phyloP scores from a whole-genome alignment of 1,140 invertebrate species.

The Zaprionus ornatus region DNA sequence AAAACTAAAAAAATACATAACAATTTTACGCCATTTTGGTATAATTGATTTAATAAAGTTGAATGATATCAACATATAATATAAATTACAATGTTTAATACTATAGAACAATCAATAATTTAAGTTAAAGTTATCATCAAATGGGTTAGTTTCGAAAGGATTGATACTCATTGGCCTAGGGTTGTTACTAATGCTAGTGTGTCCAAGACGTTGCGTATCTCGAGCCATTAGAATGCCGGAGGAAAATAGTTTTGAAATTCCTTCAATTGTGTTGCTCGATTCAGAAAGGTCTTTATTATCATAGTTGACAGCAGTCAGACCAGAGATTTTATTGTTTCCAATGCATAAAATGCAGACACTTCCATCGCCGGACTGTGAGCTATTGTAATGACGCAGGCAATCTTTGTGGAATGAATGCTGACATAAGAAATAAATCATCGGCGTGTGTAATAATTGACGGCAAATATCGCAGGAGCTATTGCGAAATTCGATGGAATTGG shows the following conservation, averaged over 20 bases:
- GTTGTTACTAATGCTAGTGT: not conserved
- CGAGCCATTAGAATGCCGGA: constrained; percentile 18
- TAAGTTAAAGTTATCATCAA: constrained; percentile 28
- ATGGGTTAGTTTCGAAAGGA: constrained; percentile 17
- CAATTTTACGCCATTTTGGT: not conserved
- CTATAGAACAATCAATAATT: constrained; percentile 21
- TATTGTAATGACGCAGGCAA: constrained; percentile 36
- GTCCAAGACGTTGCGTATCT: not conserved
- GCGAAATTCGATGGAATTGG: constrained; percentile 66
- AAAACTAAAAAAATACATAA: not conserved
- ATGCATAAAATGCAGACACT: constrained; percentile 41
- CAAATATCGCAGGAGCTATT: constrained; percentile 64
- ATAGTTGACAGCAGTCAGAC: not conserved
- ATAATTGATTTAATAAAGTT: not conserved
- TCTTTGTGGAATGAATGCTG: constrained; percentile 71
- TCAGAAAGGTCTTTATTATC: not conserved
- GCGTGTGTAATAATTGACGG: constrained; percentile 44
- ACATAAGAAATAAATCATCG: constrained; percentile 63
- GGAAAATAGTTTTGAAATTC: constrained; percentile 42
- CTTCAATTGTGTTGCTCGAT: constrained; percentile 23
- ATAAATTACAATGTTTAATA: not conserved
- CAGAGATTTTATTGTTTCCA: not conserved
- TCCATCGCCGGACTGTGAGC: constrained; percentile 14
- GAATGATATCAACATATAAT: not conserved
- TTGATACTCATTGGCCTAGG: not conserved